Conservation (phyloP, 92 coral and sea anemone species). For the Porites evermanni region DNA sequence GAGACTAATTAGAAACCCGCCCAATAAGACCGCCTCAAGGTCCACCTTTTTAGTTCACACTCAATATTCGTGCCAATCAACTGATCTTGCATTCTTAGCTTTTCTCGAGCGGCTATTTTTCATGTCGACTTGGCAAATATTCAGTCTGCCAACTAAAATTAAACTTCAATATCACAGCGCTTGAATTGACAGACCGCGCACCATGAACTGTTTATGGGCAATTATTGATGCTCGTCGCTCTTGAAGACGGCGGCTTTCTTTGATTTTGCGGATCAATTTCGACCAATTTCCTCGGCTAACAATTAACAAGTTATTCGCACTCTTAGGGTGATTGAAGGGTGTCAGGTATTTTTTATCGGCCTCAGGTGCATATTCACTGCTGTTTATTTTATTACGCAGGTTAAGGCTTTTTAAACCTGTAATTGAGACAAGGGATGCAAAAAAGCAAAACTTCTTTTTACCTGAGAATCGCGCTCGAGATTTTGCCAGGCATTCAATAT, state of each 20-base stretch:
- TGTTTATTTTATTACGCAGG: slow-evolving; percentile 79
- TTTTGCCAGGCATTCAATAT: slow-evolving; percentile 12
- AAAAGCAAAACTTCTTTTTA: slow-evolving; percentile 3
- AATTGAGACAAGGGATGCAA: slow-evolving; percentile 39
- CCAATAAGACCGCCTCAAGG: slow-evolving; percentile 89
- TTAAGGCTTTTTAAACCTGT: slow-evolving; percentile 56
- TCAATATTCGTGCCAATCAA: slow-evolving; percentile 77
- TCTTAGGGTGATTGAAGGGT: slow-evolving; percentile 82
- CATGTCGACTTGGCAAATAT: slow-evolving; percentile 6
- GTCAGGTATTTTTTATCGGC: slow-evolving; percentile 70
- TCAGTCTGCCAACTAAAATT: slow-evolving; percentile 25
- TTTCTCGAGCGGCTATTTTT: neutral
- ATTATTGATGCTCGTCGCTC: slow-evolving; percentile 78
- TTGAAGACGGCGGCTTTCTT: slow-evolving; percentile 87
- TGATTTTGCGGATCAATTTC: slow-evolving; percentile 95
- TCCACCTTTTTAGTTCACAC: slow-evolving; percentile 71
- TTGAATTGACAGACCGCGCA: slow-evolving; percentile 43
- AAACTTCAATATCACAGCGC: slow-evolving; percentile 22
- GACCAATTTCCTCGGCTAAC: slow-evolving; percentile 98
- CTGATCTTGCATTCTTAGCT: slow-evolving; percentile 52
- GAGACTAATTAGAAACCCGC: slow-evolving; percentile 97
- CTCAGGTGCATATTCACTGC: slow-evolving; percentile 70
- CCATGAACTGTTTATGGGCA: slow-evolving; percentile 75
- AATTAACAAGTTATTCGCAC: slow-evolving; percentile 95
- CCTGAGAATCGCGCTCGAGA: neutral